Conservation (phyloP, 2,113 vertebrate species). For the Otocyon megalotis region DNA sequence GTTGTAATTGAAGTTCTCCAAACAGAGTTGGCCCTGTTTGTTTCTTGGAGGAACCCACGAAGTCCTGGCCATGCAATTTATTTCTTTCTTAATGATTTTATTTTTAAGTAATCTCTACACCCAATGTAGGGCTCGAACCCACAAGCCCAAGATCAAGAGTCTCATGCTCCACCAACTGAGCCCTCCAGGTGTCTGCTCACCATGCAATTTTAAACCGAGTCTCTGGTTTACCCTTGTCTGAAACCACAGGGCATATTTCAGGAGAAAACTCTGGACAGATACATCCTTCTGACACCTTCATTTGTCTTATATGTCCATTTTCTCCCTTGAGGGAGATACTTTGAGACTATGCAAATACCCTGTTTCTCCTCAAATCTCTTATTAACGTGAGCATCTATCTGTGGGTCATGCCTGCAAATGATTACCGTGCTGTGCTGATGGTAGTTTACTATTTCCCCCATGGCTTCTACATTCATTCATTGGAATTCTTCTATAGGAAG, state of each 20-base stretch:
- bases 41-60: background rate
- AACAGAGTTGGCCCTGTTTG: background rate
- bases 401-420: background rate
- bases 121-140: background rate
- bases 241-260: conserved; percentile 37
- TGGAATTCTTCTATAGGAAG: background rate
- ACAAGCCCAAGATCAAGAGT: background rate
- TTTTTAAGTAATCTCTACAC: background rate
- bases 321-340: background rate
- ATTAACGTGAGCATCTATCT: background rate
- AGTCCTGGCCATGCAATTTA: background rate
- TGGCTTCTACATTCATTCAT: conserved; percentile 7
- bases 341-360: conserved; percentile 45
- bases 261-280: conserved; percentile 34
- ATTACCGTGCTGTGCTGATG: background rate
- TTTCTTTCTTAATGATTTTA: background rate
- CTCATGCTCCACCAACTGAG: background rate
- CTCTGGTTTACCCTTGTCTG: conserved; percentile 59
- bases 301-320: conserved; percentile 24
- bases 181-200: background rate
- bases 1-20: background rate
- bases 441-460: background rate
- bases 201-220: conserved; percentile 6
- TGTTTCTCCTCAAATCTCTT: conserved; percentile 5
- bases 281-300: background rate